Percentiles rank a stretch among this genome's conserved stretches.
Evolutionary conservation across 35 echinoderm and acorn worm species (phyloP).

Genomic region (Heliocidaris erythrogramma): DNA sequence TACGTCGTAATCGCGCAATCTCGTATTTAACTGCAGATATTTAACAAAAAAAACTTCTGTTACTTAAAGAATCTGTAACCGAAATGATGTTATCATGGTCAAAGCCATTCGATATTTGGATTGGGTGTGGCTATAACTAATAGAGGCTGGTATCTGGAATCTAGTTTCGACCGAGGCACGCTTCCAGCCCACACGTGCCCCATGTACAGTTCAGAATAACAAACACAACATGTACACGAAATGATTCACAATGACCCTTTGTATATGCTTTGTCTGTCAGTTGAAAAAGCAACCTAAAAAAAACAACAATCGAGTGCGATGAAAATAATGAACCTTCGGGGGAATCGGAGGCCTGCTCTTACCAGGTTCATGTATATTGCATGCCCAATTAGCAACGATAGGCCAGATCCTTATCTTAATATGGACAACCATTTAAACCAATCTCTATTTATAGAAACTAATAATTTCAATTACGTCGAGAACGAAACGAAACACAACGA

Average conservation of each 20-base stretch:
- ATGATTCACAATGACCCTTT: not conserved
- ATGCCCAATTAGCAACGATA: not conserved
- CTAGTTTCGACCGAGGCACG: not conserved
- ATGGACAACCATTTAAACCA: not conserved
- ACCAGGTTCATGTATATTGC: not conserved
- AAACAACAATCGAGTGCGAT: not conserved
- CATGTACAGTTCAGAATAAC: not conserved
- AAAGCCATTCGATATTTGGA: not conserved
- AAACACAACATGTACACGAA: not conserved
- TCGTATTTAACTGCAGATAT: not conserved
- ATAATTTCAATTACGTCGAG: not conserved
- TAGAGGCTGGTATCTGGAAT: not conserved
- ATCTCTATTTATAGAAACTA: constrained; percentile 3
- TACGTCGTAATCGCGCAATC: not conserved
- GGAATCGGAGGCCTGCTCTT: not conserved
- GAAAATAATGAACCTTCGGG: not conserved
- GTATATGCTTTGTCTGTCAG: not conserved
- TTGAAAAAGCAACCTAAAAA: too few species aligned
- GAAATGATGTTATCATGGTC: too few species aligned
- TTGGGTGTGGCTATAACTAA: not conserved
- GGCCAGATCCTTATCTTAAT: not conserved
- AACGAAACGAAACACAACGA: not conserved
- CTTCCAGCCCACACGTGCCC: not conserved
- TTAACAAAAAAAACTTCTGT: not conserved
- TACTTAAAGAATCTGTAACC: not conserved